Percentiles rank a stretch among this genome's conserved stretches.
Conservation (phyloP, 2,797 vertebrate genomes). For the Eospalax fontanierii region DNA sequence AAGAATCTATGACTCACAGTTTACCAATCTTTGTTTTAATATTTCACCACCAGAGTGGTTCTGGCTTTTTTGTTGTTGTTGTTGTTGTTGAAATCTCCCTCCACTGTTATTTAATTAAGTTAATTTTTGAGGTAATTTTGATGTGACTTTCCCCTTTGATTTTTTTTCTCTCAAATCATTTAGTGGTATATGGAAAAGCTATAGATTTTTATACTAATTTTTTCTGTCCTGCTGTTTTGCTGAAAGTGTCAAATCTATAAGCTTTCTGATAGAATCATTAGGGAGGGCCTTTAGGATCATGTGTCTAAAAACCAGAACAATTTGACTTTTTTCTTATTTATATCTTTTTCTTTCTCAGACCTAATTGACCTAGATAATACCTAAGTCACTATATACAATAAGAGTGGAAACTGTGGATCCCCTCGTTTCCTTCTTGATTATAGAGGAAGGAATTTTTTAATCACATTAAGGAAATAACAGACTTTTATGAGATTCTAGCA, state of each 20-base stretch:
- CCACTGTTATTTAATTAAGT: background rate
- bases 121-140: background rate
- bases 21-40: background rate
- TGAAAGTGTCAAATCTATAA: background rate
- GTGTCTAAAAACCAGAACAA: background rate
- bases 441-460: background rate
- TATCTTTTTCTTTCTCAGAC: background rate
- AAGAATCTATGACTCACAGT: background rate
- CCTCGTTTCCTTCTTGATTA: background rate
- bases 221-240: background rate
- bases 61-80: slow-evolving; percentile 20
- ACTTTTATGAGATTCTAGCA: slow-evolving; percentile 27
- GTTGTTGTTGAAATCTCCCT: background rate
- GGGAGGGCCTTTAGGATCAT: background rate
- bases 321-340: background rate
- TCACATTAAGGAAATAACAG: background rate
- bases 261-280: background rate
- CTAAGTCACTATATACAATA: background rate
- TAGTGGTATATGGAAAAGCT: background rate
- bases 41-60: background rate
- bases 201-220: background rate
- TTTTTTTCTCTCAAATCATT: background rate
- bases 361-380: background rate
- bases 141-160: background rate
- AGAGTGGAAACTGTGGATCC: background rate